Percentiles rank a stretch among this genome's conserved stretches.
Evolutionary conservation across 2,113 vertebrate species (phyloP).

Genomic region (Tupaia tana): DNA sequence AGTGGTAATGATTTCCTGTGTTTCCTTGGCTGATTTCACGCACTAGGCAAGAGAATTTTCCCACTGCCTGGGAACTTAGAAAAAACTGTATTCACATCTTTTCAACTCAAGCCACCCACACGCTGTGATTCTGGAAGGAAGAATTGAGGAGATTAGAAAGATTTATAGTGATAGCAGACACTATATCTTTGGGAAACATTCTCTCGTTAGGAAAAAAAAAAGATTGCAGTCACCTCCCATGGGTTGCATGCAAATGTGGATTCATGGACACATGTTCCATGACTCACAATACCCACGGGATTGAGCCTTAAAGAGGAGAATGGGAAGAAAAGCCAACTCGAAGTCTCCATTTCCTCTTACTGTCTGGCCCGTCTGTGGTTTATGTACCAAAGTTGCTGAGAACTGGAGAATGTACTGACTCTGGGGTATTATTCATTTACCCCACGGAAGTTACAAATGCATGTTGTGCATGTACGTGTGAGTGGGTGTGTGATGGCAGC

Average conservation of each 20-base stretch:
- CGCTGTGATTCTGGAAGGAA: neutral
- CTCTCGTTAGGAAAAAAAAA: neutral
- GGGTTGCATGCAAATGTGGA: neutral
- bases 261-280: neutral
- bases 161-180: constrained; percentile 33
- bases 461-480: too few species aligned
- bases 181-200: constrained; percentile 54
- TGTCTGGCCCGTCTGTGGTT: neutral
- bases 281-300: neutral
- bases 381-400: neutral
- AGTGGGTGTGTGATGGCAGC: neutral
- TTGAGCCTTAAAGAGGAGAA: neutral
- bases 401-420: neutral
- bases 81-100: constrained; percentile 12
- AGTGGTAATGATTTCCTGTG: neutral
- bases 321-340: neutral
- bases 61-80: neutral
- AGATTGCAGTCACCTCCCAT: neutral
- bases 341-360: neutral
- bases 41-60: neutral
- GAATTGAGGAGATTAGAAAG: constrained; percentile 15
- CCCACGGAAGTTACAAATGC: neutral
- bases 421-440: neutral
- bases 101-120: constrained; percentile 34
- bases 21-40: neutral